Evolutionary conservation across 2,888 invertebrate genomes (phyloP), one percentile per base, ranked within the genome.

Genomic region (Minunthozetes semirufus): DNA sequence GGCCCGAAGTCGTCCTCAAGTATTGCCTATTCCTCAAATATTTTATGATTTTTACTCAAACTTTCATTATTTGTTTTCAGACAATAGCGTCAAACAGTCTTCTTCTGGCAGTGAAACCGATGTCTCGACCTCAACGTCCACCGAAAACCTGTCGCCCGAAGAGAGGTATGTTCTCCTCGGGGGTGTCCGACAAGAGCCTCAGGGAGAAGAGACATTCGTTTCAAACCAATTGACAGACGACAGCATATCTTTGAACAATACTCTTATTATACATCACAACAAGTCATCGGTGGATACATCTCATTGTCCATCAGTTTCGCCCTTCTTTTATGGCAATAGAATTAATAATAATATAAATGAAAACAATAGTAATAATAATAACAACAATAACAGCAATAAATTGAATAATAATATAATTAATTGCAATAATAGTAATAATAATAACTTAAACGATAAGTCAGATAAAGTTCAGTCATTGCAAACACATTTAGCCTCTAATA

Each of bases 121-220:
- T 85, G 89, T 92, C 76, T 93, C 92, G 17, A 93, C 93, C 4
- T 93, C 93, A 19, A 93, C 93, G 4, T 93, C 93, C 19, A 92
- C 90, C 80, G 93, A 94, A 84, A 94, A 93, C 84, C 84, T 94
- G 78, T 92, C 91, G 48, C 87, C 90, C 80, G 92, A 92, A 83
- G 92, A 92, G 82, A 87, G 91, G 79, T 74, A 76, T 75, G 78
- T 71, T 48, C 74, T 75, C 15, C 70, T 27, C 56, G 78, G 72
- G 63, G 79, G 79, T 22, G 75, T 79, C 56, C 86, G 94, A 50
- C 93, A 93, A 81, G 94, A 94, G 82, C 94, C 94, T 0, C 94
- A 94, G 83, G 94, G 94, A 0, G 93, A 94, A 83, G 94, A 94
- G 83, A 92, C 80, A 2, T 80, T 81, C 68, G 79, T 77, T 15